phyloP scores from a whole-genome alignment of 2,888 invertebrate species.

The Drosophila fungiperda region DNA sequence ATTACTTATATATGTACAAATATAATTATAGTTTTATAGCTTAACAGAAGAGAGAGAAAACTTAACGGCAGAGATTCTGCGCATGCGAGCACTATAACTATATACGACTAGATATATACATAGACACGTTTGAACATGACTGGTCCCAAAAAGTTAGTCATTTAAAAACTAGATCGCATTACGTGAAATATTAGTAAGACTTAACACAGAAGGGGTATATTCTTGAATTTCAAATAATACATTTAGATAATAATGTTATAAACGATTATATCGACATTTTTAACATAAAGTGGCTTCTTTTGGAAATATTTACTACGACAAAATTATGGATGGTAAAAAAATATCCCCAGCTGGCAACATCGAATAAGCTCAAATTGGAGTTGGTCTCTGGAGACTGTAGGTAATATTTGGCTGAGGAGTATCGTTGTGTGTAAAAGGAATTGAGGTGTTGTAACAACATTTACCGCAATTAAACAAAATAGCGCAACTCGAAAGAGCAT shows the following conservation, averaged over 20 bases:
- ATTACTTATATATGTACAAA: background rate
- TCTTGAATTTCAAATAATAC: background rate
- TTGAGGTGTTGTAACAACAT: constrained; percentile 17
- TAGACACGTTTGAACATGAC: background rate
- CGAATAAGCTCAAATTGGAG: background rate
- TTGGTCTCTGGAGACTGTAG: background rate
- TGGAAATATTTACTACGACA: background rate
- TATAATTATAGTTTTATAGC: background rate
- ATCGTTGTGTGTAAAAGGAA: constrained; percentile 9
- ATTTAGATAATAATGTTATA: background rate
- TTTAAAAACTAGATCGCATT: constrained; percentile 1
- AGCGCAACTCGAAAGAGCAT: constrained; percentile 83
- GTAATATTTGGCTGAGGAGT: background rate
- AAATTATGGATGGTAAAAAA: background rate
- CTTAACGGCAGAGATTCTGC: constrained; percentile 14
- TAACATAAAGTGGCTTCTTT: background rate
- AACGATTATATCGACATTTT: background rate
- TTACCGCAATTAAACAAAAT: constrained; percentile 85
- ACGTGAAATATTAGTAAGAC: constrained; percentile 11
- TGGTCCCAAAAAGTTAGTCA: constrained; percentile 15
- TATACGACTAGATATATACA: constrained; percentile 3
- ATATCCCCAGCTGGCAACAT: background rate
- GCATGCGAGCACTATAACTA: constrained; percentile 36
- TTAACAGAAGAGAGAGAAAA: background rate
- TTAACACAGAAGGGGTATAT: background rate